A percentile compares a stretch with the other conserved stretches of the same genome.
Evolutionary conservation across 2,113 vertebrate species (phyloP).

Genomic region (Siniperca chuatsi): DNA sequence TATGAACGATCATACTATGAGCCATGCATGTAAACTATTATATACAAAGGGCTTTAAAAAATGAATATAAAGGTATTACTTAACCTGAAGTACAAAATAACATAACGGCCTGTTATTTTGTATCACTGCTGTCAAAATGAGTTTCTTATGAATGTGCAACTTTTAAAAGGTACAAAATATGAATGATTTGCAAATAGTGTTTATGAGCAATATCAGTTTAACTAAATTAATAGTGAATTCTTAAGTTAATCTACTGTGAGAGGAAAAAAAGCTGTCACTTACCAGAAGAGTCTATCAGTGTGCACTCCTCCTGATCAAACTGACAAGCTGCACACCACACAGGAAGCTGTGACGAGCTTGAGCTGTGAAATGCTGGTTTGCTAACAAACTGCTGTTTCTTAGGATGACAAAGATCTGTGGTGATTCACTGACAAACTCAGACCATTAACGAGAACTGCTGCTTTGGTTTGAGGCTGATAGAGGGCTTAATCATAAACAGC

Average conservation of each 20-base stretch:
- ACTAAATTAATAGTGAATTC: neutral
- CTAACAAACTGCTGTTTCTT: slow-evolving; percentile 62
- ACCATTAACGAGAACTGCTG: slow-evolving; percentile 31
- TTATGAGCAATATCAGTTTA: neutral
- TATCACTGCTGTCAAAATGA: neutral
- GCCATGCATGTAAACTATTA: neutral
- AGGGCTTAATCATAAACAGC: neutral
- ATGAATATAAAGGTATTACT: neutral
- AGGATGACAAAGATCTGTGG: slow-evolving; percentile 66
- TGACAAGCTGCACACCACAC: slow-evolving; percentile 72
- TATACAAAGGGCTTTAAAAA: neutral
- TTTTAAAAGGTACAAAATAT: neutral
- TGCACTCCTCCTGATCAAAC: slow-evolving; percentile 63
- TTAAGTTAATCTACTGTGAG: slow-evolving; percentile 15
- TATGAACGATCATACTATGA: neutral
- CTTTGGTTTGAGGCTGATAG: neutral
- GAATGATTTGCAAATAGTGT: neutral
- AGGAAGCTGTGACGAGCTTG: slow-evolving; percentile 81
- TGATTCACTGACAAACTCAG: slow-evolving; percentile 19
- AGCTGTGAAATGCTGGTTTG: slow-evolving; percentile 60
- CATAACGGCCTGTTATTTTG: neutral
- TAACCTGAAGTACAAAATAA: neutral
- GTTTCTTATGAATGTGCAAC: neutral
- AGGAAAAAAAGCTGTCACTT: slow-evolving; percentile 61
- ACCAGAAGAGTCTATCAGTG: slow-evolving; percentile 70